These are phyloP conservation scores for Phyllostomus discolor DNA, from an alignment of 2,113 vertebrate species.

Conservation along the genomic window DNA sequence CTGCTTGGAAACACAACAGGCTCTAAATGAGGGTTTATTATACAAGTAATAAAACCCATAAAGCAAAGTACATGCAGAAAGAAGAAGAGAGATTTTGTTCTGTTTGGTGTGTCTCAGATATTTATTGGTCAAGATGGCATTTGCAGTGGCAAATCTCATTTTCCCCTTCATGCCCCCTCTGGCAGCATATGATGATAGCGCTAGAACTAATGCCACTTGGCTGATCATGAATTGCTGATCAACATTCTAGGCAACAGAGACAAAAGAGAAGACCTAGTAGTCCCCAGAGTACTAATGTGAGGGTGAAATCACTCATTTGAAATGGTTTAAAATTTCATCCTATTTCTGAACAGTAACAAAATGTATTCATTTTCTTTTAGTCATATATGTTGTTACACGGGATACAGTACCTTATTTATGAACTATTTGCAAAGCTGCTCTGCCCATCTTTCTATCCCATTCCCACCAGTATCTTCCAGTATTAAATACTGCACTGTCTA, in stretches of 20 bases:
- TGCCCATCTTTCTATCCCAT: not conserved
- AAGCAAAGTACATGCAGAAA: not conserved
- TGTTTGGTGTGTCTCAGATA: conserved; percentile 18
- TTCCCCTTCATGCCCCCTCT: not conserved
- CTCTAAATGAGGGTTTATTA: conserved; percentile 55
- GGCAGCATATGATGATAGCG: conserved; percentile 57
- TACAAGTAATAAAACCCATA: conserved; percentile 36
- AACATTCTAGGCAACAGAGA: conserved; percentile 73
- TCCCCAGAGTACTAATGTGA: conserved; percentile 69
- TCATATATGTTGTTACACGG: not conserved
- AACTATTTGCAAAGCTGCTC: not conserved
- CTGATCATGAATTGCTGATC: conserved; percentile 73
- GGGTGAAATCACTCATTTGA: conserved; percentile 74
- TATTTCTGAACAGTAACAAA: conserved; percentile 70
- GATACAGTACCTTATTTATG: conserved; percentile 2
- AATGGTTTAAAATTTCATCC: conserved; percentile 61
- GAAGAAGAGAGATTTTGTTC: conserved; percentile 5
- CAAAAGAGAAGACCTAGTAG: conserved; percentile 69
- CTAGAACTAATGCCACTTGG: conserved; percentile 69
- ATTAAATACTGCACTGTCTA: not conserved
- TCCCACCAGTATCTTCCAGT: not conserved
- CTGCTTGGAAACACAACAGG: conserved; percentile 46
- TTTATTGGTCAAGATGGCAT: conserved; percentile 54
- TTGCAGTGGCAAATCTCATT: conserved; percentile 39
- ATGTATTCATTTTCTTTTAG: conserved; percentile 63